These are phyloP conservation scores for Pterophyllum scalare DNA, from an alignment of 2,113 vertebrate species.

Conservation along the genomic window DNA sequence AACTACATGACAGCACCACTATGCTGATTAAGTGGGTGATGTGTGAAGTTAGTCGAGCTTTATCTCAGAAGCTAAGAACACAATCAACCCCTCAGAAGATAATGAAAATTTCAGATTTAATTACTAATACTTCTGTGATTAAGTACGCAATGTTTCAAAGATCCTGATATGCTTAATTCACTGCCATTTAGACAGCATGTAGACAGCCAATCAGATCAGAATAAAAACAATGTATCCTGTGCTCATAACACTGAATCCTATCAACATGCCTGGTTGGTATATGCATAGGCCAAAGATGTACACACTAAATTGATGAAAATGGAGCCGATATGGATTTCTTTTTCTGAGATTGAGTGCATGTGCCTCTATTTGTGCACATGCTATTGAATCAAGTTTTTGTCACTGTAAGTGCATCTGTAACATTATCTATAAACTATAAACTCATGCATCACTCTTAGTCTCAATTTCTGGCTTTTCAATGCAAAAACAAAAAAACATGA, in stretches of 20 bases:
- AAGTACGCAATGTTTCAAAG: too few species aligned
- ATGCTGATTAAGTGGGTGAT: constrained; percentile 8
- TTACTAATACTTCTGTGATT: not conserved
- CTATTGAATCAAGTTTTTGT: constrained; percentile 26
- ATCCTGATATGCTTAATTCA: too few species aligned
- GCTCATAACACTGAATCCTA: not conserved
- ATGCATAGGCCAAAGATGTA: constrained; percentile 12
- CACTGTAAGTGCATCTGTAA: constrained; percentile 30
- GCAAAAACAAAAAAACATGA: constrained; percentile 43
- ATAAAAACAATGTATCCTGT: not conserved
- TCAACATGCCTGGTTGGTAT: constrained; percentile 8
- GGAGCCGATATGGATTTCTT: not conserved
- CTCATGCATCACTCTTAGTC: constrained; percentile 49
- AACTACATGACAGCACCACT: constrained; percentile 5
- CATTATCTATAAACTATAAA: constrained; percentile 40
- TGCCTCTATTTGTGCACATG: not conserved
- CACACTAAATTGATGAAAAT: constrained; percentile 21
- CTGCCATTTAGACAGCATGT: not conserved
- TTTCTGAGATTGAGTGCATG: not conserved
- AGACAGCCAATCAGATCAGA: not conserved
- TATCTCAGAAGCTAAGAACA: not conserved
- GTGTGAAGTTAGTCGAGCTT: constrained; percentile 15
- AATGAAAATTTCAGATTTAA: not conserved
- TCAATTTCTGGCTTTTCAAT: constrained; percentile 60
- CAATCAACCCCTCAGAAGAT: not conserved